Evolutionary conservation across 2,888 invertebrate genomes (phyloP).

Genomic region (Colostygia pectinataria): DNA sequence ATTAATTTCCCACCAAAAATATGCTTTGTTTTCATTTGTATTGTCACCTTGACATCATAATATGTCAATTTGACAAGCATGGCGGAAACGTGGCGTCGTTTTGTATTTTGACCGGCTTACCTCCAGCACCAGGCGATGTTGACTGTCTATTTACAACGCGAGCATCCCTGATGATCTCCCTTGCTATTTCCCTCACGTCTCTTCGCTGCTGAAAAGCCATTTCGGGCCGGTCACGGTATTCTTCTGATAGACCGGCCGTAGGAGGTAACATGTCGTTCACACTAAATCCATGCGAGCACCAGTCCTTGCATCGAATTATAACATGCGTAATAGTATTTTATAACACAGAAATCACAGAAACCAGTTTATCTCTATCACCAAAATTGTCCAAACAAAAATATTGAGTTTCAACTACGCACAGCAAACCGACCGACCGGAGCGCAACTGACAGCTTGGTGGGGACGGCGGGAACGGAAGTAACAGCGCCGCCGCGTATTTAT

Average conservation of each 20-base stretch:
- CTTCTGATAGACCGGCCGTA: conserved; percentile 76
- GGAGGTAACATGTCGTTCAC: conserved; percentile 75
- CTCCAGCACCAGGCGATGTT: conserved; percentile 78
- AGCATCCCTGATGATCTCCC: conserved; percentile 75
- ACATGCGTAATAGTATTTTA: conserved; percentile 42
- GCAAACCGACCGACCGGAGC: conserved; percentile 68
- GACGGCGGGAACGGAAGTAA: conserved; percentile 75
- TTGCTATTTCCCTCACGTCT: conserved; percentile 73
- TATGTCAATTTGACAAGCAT: conserved; percentile 81
- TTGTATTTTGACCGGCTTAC: conserved; percentile 68
- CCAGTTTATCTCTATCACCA: conserved; percentile 34
- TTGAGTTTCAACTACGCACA: conserved; percentile 57
- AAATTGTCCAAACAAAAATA: conserved; percentile 53
- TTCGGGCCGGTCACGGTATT: conserved; percentile 75
- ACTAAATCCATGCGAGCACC: conserved; percentile 72
- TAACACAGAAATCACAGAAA: conserved; percentile 16
- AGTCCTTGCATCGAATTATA: conserved; percentile 50
- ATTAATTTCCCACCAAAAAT: conserved; percentile 52
- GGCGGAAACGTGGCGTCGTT: conserved; percentile 83
- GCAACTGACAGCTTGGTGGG: conserved; percentile 66
- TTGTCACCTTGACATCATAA: conserved; percentile 82
- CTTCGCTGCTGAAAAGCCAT: conserved; percentile 78
- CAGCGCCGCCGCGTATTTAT: conserved; percentile 70
- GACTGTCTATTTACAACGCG: conserved; percentile 71
- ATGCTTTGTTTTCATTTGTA: conserved; percentile 73